Conservation (phyloP, 2,113 vertebrate species). For the Indicator maculatus region DNA sequence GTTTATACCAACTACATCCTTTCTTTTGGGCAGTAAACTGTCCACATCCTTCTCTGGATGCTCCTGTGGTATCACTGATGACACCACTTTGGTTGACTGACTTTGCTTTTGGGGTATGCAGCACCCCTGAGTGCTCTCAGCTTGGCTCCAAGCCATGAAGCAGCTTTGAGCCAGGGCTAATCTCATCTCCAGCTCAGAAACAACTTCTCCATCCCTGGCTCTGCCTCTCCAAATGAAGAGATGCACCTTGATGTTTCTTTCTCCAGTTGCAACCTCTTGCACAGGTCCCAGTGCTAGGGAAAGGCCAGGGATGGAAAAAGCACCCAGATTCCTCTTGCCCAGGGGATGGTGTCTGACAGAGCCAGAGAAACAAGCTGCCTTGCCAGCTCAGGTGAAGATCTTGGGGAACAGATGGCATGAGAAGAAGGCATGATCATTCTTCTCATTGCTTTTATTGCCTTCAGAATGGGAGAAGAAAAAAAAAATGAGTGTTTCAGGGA, state of each 20-base stretch:
- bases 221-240: neutral
- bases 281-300: accelerated
- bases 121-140: neutral
- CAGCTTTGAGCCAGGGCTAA: neutral
- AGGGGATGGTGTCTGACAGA: neutral
- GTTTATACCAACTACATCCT: too few species aligned
- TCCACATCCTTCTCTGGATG: neutral
- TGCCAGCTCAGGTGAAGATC: neutral
- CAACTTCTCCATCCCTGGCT: neutral
- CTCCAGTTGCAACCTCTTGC: neutral
- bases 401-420: conserved; percentile 5
- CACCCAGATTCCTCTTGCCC: neutral
- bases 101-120: neutral
- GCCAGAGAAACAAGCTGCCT: neutral
- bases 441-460: conserved; percentile 5
- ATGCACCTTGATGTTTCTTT: neutral
- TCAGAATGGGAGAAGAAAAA: neutral
- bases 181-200: neutral
- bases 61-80: neutral
- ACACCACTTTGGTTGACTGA: neutral
- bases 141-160: neutral
- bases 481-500: neutral
- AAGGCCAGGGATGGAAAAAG: neutral
- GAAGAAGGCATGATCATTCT: neutral
- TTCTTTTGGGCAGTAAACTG: neutral